Percentiles rank a stretch among this genome's conserved stretches.
Conservation (phyloP, 2,113 vertebrate species). For the Anseranas semipalmata region DNA sequence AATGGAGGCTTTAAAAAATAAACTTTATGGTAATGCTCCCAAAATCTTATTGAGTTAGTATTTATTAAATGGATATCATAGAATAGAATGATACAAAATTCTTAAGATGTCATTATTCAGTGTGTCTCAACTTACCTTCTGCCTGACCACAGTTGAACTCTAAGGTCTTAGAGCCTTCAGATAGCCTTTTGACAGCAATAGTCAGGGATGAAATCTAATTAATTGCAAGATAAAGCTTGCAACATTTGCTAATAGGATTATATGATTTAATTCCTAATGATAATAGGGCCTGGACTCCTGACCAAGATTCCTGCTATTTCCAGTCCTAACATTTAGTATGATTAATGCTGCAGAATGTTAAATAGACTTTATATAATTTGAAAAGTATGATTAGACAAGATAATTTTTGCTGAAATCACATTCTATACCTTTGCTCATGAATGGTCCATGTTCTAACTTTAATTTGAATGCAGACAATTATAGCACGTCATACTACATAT, state of each 20-base stretch:
- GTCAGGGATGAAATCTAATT: constrained; percentile 17
- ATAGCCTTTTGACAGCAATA: constrained; percentile 4
- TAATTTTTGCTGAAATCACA: constrained; percentile 22
- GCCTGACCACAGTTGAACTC: not conserved
- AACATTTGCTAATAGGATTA: constrained; percentile 45
- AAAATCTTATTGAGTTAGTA: not conserved
- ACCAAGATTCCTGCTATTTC: not conserved
- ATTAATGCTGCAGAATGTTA: constrained; percentile 47
- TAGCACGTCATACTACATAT: constrained; percentile 17
- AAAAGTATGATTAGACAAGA: constrained; percentile 26
- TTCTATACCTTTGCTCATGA: not conserved
- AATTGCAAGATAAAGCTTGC: constrained; percentile 29
- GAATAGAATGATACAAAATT: not conserved
- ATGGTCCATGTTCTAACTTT: not conserved
- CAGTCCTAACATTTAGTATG: not conserved
- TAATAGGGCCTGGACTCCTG: not conserved
- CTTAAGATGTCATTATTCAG: not conserved
- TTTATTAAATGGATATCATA: not conserved
- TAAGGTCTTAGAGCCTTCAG: not conserved
- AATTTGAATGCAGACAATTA: constrained; percentile 33
- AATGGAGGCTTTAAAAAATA: not conserved
- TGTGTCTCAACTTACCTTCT: not conserved
- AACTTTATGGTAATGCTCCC: not conserved
- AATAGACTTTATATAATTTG: constrained; percentile 20
- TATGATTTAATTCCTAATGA: constrained; percentile 18